A percentile compares a stretch with the other conserved stretches of the same genome.
Conservation (phyloP, 2,888 invertebrate species). For the Heliconius erato region DNA sequence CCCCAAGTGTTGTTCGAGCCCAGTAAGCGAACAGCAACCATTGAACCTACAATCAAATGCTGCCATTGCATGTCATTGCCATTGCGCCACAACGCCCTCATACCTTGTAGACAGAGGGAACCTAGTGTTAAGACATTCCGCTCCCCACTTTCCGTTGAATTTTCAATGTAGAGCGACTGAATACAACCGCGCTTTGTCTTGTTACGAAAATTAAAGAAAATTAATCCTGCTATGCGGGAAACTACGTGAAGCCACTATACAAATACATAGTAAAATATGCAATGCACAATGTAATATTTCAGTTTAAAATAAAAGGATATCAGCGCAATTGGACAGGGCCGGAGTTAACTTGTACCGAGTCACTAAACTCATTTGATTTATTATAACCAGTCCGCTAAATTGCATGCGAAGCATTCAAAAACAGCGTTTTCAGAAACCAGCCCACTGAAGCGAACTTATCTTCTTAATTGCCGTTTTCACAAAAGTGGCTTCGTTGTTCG, state of each 20-base stretch:
- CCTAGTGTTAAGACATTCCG: too few relatives aligned
- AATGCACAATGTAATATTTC: conserved; percentile 24
- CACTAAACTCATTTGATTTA: conserved; percentile 48
- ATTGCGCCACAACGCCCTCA: too few relatives aligned
- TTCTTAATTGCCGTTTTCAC: conserved; percentile 42
- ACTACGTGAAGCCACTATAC: not conserved
- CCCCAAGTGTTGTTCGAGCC: too few relatives aligned
- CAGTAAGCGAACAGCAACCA: too few relatives aligned
- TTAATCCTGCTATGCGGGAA: too few relatives aligned
- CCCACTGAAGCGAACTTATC: conserved; percentile 42
- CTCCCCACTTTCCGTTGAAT: too few relatives aligned
- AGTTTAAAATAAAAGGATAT: conserved; percentile 46
- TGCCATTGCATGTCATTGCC: too few relatives aligned
- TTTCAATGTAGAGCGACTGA: too few relatives aligned
- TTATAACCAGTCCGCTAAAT: conserved; percentile 49
- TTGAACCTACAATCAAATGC: too few relatives aligned
- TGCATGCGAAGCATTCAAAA: conserved; percentile 53
- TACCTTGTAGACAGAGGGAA: too few relatives aligned
- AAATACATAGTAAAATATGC: conserved; percentile 7
- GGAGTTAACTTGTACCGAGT: conserved; percentile 39
- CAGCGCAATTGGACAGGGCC: conserved; percentile 36
- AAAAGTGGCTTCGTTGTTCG: conserved; percentile 32
- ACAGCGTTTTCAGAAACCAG: conserved; percentile 44
- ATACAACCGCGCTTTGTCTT: too few relatives aligned
- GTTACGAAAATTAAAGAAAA: too few relatives aligned